Base-by-base conservation (phyloP, 1,140 invertebrate species). In the Drosophila murphyi region DNA sequence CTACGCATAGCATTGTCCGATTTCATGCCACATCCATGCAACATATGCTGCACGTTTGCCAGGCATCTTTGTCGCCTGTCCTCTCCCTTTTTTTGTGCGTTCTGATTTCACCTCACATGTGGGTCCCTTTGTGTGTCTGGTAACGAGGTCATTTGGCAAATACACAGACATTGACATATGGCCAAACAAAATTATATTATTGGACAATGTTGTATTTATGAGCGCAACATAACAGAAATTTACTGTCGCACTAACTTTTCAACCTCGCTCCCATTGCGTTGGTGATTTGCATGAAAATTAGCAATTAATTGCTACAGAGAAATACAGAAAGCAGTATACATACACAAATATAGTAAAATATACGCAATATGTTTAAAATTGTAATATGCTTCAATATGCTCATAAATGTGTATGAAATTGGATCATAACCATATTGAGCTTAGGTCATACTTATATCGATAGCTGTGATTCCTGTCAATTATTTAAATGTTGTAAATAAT, bases 151-250 rank as follows among this genome's bases (percentile, higher is more conserved):
- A 81, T 80, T 76, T 80, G 78, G 78, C 65, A 57, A 81, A 67
- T 61, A 71, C 81, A 75, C 57, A 77, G 28, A 63, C 51, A 55
- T 34, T 31, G 48, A 64, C 43, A 52, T 48, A 73, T 35, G 34
- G 63, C 41, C n/a, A 47, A 73, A 73, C 59, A 79, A 87, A 87
- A 87, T 87, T 87, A 86, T 86, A 82, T 86, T 86, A 86, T 86
- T 87, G 82, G 82, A 87, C 82, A 87, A 87, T 78, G 82, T 86
- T 78, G 82, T 86, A 82, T 86, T 86, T 86, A 87, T 87, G 82
- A 86, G 82, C 72, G 54, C 67, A 71, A 12, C 74, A 67, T 43
- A 47, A 6, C 61, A 54, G 41, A 41, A 39, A 35, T 31, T 43
- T n/a, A 43, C 39, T 43, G 39, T 29, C 34, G 39, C 56, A 45